A percentile compares a stretch with the other conserved stretches of the same genome.
Evolutionary conservation across 2,888 invertebrate genomes (phyloP).

Genomic region (Sphaeridia pumilis): DNA sequence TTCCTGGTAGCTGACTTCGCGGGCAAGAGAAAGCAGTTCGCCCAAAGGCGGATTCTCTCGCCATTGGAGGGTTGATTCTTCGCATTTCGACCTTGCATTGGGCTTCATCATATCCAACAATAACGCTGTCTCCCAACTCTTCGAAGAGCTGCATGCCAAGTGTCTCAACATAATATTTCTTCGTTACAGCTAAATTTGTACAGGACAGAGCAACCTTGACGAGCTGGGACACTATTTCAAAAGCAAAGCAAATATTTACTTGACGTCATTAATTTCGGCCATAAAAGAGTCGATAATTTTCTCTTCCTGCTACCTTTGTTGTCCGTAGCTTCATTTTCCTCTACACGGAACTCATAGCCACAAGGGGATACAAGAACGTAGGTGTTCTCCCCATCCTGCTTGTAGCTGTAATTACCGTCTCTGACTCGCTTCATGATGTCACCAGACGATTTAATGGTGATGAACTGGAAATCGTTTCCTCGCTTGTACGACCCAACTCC

Average conservation of each 20-base stretch:
- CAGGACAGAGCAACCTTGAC: conserved; percentile 63
- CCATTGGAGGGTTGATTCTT: conserved; percentile 60
- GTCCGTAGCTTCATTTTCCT: neutral
- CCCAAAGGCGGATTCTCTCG: conserved; percentile 84
- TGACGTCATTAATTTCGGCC: too few species aligned
- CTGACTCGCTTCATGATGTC: conserved; percentile 57
- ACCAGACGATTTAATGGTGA: conserved; percentile 69
- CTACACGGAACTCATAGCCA: conserved; percentile 52
- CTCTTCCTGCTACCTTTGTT: conserved; percentile 4
- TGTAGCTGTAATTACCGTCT: conserved; percentile 57
- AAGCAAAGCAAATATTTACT: neutral
- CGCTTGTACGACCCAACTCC: conserved; percentile 72
- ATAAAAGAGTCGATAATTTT: too few species aligned
- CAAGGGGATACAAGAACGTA: conserved; percentile 68
- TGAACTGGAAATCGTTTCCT: conserved; percentile 84
- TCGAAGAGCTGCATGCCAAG: conserved; percentile 60
- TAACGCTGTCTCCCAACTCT: conserved; percentile 47
- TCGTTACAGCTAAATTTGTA: conserved; percentile 60
- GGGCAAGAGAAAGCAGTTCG: conserved; percentile 91
- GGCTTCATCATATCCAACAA: conserved; percentile 58
- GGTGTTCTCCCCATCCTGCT: conserved; percentile 46
- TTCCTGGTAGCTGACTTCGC: conserved; percentile 56
- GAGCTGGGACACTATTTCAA: conserved; percentile 4
- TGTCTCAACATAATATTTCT: conserved; percentile 72
- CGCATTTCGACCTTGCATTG: conserved; percentile 68